Evolutionary conservation across 2,797 vertebrate species (phyloP).

Genomic region (Pangasius macronema): DNA sequence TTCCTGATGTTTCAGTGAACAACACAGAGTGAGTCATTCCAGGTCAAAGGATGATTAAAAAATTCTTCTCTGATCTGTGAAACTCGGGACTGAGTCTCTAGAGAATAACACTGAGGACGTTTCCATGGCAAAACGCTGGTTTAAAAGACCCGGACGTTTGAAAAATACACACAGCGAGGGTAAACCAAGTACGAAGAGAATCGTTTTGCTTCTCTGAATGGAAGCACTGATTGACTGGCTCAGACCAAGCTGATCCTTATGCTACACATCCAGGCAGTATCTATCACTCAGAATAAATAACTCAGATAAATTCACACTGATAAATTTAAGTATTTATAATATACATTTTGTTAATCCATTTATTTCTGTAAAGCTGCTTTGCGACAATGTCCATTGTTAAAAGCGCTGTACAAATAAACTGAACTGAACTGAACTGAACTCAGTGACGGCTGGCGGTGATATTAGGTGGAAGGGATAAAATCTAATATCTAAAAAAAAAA

Average conservation of each 20-base stretch:
- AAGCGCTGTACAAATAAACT: no score
- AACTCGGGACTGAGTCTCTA: neutral
- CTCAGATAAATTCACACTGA: no score
- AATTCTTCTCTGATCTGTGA: neutral
- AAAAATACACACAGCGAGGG: neutral
- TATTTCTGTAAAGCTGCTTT: no score
- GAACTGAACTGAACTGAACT: no score
- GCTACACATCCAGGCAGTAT: neutral
- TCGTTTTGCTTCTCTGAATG: neutral
- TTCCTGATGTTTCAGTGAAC: neutral
- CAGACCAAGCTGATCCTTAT: neutral
- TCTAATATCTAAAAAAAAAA: neutral
- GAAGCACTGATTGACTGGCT: neutral
- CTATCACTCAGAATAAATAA: neutral
- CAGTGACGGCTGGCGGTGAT: neutral
- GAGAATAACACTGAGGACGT: neutral
- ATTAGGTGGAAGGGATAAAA: neutral
- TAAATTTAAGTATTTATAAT: no score
- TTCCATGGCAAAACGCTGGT: slow-evolving; percentile 2
- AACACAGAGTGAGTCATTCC: neutral
- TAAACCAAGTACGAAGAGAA: neutral
- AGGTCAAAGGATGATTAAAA: neutral
- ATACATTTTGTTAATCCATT: no score
- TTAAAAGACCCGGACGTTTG: neutral
- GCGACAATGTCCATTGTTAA: no score